Percentiles rank a stretch among this genome's conserved stretches.
phyloP scores from a whole-genome alignment of 2,888 invertebrate genomes.

The Charanyca ferruginea region DNA sequence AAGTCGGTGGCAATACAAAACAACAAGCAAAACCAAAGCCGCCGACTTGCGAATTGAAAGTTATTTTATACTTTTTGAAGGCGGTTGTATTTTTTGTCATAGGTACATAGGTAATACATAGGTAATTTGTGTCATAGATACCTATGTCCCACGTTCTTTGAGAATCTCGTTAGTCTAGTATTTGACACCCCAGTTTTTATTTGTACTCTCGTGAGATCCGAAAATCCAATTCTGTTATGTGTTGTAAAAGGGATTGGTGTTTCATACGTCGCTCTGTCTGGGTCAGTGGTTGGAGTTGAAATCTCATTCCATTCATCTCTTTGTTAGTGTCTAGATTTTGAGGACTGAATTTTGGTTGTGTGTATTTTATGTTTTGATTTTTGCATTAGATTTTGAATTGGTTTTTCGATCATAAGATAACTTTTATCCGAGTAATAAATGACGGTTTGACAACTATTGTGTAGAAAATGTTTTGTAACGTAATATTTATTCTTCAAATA shows the following conservation, averaged over 20 bases:
- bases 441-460: too few species aligned
- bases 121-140: too few species aligned
- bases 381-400: background rate
- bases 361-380: background rate
- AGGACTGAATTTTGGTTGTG: background rate
- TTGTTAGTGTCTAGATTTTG: background rate
- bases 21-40: too few species aligned
- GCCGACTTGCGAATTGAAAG: too few species aligned
- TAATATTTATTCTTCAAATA: too few species aligned
- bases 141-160: background rate
- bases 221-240: conserved; percentile 7
- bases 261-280: conserved; percentile 1
- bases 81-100: background rate
- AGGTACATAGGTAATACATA: too few species aligned
- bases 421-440: too few species aligned
- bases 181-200: conserved; percentile 7
- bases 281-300: background rate
- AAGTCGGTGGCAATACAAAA: too few species aligned
- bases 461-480: too few species aligned
- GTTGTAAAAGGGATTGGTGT: background rate
- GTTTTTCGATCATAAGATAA: background rate
- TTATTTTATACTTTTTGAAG: too few species aligned
- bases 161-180: conserved; percentile 3
- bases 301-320: conserved; percentile 1
- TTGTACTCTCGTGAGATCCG: background rate